Evolutionary conservation across 2,888 invertebrate genomes (phyloP), one percentile per base, ranked within the genome.

Genomic region (Melanotus villosus): DNA sequence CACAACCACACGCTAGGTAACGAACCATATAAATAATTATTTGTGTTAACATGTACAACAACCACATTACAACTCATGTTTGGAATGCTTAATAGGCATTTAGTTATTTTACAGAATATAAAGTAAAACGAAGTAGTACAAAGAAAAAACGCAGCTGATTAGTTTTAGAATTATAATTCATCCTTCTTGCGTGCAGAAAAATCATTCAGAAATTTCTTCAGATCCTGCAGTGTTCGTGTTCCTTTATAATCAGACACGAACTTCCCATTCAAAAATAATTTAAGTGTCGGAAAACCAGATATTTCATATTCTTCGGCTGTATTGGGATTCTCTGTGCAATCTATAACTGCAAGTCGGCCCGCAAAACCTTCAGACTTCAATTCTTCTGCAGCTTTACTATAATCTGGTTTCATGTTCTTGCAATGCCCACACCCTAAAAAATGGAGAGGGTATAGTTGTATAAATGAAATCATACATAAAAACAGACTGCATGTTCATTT

Each of bases 391-490:
- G 89, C 85, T 30, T 84, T 83, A 66, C 89, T 89, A 82, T 89
- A 92, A 5, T 89, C 89, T 2, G 92, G 91, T 80, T 93, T 93
- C 81, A 90, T 88, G 12, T 87, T 84, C 58, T 89, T 88, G 78
- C 93, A 93, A 77, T 92, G 91, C 0, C 89, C 89, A 80, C 93
- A 93, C 92, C 92, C 92, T 92, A 16, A 79, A 79, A 73, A 63
- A 64, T 69, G 62, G n/a, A 26, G n/a, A n/a, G n/a, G n/a, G n/a
- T n/a, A n/a, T n/a, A n/a, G n/a, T n/a, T n/a, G n/a, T n/a, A n/a
- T n/a, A n/a, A n/a, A n/a, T n/a, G n/a, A n/a, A n/a, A n/a, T n/a
- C n/a, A n/a, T n/a, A n/a, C n/a, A n/a, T n/a, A n/a, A n/a, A n/a
- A n/a, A n/a, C n/a, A n/a, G n/a, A n/a, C n/a, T n/a, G n/a, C n/a